A percentile compares a stretch with the other conserved stretches of the same genome.
phyloP scores from a whole-genome alignment of 2,113 vertebrate genomes.

The Atractosteus spatula region DNA sequence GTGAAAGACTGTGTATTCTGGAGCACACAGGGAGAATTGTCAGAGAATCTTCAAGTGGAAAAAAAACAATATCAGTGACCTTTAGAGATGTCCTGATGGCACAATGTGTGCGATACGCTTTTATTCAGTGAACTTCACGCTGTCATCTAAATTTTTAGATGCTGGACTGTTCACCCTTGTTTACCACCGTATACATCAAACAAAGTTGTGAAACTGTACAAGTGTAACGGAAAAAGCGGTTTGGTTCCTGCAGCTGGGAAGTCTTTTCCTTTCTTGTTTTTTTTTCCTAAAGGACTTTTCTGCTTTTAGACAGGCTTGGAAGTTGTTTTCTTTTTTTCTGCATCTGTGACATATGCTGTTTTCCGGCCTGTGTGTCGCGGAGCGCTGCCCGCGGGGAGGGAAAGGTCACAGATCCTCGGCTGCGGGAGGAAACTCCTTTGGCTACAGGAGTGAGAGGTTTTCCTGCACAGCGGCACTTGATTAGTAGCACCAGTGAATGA shows the following conservation, averaged over 20 bases:
- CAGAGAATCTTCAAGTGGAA: too few relatives aligned
- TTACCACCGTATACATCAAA: constrained; percentile 27
- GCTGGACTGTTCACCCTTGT: constrained; percentile 35
- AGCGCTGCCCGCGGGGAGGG: constrained; percentile 49
- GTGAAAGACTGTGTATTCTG: not conserved
- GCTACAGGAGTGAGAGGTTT: constrained; percentile 44
- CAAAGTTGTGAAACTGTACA: too few relatives aligned
- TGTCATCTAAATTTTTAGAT: constrained; percentile 58
- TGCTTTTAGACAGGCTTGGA: constrained; percentile 46
- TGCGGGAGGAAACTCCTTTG: constrained; percentile 33
- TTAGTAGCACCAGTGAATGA: constrained; percentile 48
- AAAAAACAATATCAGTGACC: constrained; percentile 18
- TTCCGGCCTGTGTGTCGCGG: constrained; percentile 55
- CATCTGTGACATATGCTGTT: constrained; percentile 61
- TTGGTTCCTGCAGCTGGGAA: not conserved
- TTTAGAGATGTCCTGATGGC: constrained; percentile 23
- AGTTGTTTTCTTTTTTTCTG: constrained; percentile 40
- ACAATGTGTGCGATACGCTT: constrained; percentile 31
- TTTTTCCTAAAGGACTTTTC: constrained; percentile 21
- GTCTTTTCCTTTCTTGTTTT: not conserved
- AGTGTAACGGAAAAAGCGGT: not conserved
- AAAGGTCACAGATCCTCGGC: constrained; percentile 37
- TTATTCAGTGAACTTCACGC: constrained; percentile 59
- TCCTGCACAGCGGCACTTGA: constrained; percentile 59
- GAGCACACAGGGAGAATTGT: too few relatives aligned